Conservation (phyloP, 2,113 vertebrate genomes). For the Lathamus discolor region DNA sequence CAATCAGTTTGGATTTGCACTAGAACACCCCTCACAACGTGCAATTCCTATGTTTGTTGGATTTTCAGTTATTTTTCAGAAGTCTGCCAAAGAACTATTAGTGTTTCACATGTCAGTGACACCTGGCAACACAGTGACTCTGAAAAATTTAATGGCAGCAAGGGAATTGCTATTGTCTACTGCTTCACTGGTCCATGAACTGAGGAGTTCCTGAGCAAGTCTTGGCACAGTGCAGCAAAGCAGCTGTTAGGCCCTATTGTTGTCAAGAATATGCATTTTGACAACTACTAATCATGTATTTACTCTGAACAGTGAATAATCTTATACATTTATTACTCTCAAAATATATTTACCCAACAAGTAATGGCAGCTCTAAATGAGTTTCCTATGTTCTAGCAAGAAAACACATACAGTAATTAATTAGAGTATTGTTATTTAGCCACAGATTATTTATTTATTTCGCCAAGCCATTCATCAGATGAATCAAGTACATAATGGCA, state of each 20-base stretch:
- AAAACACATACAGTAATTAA: constrained; percentile 37
- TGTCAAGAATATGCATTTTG: neutral
- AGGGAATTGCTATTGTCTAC: constrained; percentile 29
- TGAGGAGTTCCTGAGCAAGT: constrained; percentile 10
- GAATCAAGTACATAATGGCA: neutral
- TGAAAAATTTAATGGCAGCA: neutral
- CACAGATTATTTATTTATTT: neutral
- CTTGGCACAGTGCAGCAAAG: constrained; percentile 33
- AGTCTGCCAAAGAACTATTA: neutral
- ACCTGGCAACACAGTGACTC: neutral
- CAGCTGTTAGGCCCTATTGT: constrained; percentile 56
- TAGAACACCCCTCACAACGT: neutral
- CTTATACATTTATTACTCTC: constrained; percentile 28
- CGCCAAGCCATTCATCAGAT: neutral
- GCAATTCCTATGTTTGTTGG: accelerated
- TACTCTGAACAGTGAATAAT: constrained; percentile 43
- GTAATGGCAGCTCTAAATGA: constrained; percentile 34
- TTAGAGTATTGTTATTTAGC: neutral
- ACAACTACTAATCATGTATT: constrained; percentile 63
- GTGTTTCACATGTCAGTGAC: neutral
- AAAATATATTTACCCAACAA: constrained; percentile 40
- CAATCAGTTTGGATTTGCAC: neutral
- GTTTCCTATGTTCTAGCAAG: neutral
- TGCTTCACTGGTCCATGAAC: constrained; percentile 37
- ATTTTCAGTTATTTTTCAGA: neutral